These are phyloP conservation scores for Pantelozetes paolii DNA, from an alignment of 2,888 invertebrate genomes.

Conservation along the genomic window DNA sequence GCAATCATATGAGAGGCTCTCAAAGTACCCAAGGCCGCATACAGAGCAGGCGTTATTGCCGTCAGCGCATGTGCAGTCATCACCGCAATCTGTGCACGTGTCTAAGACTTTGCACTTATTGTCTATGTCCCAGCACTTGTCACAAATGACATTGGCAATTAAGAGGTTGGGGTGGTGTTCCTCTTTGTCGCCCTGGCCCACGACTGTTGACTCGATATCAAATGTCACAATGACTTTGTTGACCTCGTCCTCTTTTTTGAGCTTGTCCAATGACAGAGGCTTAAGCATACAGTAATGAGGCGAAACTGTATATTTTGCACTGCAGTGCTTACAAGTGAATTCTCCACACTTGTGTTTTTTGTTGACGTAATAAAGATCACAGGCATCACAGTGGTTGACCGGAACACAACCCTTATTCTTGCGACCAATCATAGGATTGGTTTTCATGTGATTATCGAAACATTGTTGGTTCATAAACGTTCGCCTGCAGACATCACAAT, in stretches of 20 bases:
- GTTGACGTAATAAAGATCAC: no score
- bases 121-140: neutral
- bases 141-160: neutral
- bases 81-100: neutral
- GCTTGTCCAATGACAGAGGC: neutral
- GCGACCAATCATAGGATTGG: no score
- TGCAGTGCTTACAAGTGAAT: no score
- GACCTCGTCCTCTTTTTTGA: neutral
- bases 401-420: no score
- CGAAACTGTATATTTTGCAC: no score
- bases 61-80: neutral
- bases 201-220: neutral
- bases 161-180: neutral
- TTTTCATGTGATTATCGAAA: no score
- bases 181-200: neutral
- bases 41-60: neutral
- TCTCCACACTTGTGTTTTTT: no score
- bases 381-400: no score
- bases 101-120: neutral
- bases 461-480: no score
- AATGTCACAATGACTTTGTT: neutral
- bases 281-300: conserved; percentile 2
- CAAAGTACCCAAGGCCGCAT: neutral
- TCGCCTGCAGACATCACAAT: no score
- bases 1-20: neutral